phyloP scores from a whole-genome alignment of 2,113 vertebrate genomes.

The Cricetomys ansorgei region DNA sequence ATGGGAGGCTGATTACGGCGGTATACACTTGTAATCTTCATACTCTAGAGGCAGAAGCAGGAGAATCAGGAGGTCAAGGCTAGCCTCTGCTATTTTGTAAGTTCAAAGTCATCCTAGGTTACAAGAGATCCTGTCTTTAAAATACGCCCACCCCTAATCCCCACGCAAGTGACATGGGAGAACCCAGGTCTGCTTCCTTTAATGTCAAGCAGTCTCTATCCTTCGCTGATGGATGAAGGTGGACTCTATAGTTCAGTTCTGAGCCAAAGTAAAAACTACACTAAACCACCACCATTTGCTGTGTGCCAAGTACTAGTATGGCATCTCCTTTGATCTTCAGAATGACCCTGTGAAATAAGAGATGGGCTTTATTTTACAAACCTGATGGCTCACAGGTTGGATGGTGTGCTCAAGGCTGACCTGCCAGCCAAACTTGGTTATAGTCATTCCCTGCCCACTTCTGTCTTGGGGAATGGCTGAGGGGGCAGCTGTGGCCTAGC shows the following conservation, averaged over 20 bases:
- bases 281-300: background rate
- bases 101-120: background rate
- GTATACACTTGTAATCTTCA: background rate
- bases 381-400: background rate
- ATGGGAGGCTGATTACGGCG: too few relatives aligned
- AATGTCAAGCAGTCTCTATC: background rate
- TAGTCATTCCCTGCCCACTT: background rate
- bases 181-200: background rate
- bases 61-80: background rate
- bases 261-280: background rate
- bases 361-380: background rate
- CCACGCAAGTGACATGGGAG: background rate
- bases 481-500: background rate
- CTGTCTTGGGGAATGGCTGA: background rate
- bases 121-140: background rate
- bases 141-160: too few relatives aligned
- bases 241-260: background rate
- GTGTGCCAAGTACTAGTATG: background rate
- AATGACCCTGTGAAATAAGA: background rate
- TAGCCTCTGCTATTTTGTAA: background rate
- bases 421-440: background rate
- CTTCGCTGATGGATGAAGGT: background rate
- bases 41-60: background rate
- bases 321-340: background rate
- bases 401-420: background rate